A percentile compares a stretch with the other conserved stretches of the same genome.
phyloP scores from a whole-genome alignment of 2,888 invertebrate genomes.

The Scrobipalpa atriplicella region DNA sequence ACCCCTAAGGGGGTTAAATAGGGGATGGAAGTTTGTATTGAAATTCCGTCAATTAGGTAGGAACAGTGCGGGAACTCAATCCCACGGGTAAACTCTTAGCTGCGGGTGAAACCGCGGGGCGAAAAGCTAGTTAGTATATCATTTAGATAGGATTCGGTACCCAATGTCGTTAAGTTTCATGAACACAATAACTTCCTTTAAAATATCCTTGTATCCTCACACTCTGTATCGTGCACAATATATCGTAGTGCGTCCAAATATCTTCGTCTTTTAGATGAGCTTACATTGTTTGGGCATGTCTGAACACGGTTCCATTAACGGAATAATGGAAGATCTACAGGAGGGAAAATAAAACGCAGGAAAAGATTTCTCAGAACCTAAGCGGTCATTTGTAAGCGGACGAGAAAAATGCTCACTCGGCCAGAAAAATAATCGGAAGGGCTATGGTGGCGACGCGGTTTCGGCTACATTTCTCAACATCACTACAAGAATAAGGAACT shows the following conservation, averaged over 20 bases:
- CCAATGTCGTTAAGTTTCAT: too few species aligned
- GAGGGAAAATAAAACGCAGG: conserved; percentile 69
- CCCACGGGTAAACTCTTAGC: too few species aligned
- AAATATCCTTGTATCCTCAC: too few species aligned
- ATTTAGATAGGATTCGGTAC: too few species aligned
- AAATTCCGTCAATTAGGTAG: too few species aligned
- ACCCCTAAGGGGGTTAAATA: too few species aligned
- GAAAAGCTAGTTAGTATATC: too few species aligned
- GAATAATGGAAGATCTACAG: conserved; percentile 72
- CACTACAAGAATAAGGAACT: neutral
- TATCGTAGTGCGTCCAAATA: conserved; percentile 44
- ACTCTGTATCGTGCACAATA: neutral
- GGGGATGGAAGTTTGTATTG: too few species aligned
- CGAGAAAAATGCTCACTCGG: conserved; percentile 74
- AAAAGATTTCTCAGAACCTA: conserved; percentile 70
- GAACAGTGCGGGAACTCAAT: too few species aligned
- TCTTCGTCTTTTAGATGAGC: conserved; percentile 50
- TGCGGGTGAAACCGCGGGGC: too few species aligned
- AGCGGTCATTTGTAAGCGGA: conserved; percentile 77
- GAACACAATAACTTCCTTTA: too few species aligned
- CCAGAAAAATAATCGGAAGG: conserved; percentile 71
- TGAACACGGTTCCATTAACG: conserved; percentile 73
- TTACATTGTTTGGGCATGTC: conserved; percentile 67
- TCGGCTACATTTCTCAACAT: conserved; percentile 26
- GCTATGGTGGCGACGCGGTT: conserved; percentile 21